These are phyloP conservation scores for Drosophila paranaensis DNA, from an alignment of 2,888 invertebrate species.

Conservation along the genomic window DNA sequence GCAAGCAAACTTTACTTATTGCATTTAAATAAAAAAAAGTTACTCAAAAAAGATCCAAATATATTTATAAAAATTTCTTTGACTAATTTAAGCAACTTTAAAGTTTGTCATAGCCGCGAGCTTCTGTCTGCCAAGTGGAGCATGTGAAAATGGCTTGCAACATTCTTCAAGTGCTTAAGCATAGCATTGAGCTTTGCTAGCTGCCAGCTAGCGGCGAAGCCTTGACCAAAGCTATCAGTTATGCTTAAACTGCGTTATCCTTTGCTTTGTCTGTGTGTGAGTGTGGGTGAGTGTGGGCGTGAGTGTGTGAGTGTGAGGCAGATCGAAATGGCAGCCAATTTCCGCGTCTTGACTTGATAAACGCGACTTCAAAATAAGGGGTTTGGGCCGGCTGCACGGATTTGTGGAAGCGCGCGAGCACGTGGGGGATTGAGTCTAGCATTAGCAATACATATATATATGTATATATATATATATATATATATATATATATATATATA, in stretches of 20 bases:
- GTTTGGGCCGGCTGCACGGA: conserved; percentile 15
- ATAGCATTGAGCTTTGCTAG: not conserved
- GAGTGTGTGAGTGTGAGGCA: conserved; percentile 31
- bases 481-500: not conserved
- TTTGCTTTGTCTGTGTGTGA: not conserved
- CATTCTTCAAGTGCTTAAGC: not conserved
- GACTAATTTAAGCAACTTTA: not conserved
- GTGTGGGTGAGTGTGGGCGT: conserved; percentile 11
- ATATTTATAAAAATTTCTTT: not conserved
- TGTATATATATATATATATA: conserved; percentile 5
- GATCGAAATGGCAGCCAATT: conserved; percentile 70
- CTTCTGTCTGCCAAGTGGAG: not conserved
- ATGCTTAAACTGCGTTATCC: conserved; percentile 44
- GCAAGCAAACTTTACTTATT: too few relatives aligned
- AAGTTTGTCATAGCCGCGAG: not conserved
- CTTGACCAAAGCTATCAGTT: conserved; percentile 51
- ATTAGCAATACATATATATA: conserved; percentile 7
- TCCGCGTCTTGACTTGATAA: conserved; percentile 65
- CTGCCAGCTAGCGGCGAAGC: conserved; percentile 8
- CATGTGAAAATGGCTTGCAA: not conserved
- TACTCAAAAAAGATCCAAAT: too few relatives aligned
- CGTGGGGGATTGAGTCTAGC: conserved; percentile 43
- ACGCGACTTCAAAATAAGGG: conserved; percentile 31
- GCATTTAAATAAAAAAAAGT: not conserved
- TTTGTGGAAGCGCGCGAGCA: conserved; percentile 30